Base-by-base conservation (phyloP, 2,888 invertebrate genomes). In the Malacosoma neustria region DNA sequence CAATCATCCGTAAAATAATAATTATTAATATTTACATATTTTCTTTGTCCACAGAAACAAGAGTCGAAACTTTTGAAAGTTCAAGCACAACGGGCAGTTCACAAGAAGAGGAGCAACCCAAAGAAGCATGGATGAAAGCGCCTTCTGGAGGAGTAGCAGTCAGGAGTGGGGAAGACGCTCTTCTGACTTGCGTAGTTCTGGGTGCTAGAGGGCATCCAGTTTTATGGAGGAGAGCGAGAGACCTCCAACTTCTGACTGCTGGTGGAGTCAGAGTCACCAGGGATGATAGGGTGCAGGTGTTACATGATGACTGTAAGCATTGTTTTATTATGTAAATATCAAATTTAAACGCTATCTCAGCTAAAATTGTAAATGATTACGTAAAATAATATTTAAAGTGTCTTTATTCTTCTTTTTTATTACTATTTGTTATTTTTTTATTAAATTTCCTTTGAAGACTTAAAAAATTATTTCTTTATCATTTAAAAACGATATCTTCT, bases 161-260 rank as follows among this genome's bases (percentile, higher is more conserved):
- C 11, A 64, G 67, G 49, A 72, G 68, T 36, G 93, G 93, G 7
- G 93, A 93, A 54, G 93, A 94, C 62, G 94, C 93, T 2, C 79
- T 94, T 30, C 87, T 95, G 34, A 94, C 94, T 7, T 95, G 95
- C 68, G 93, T 94, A 38, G 92, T 94, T 15, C 80, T 90, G 15
- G 89, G 91, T 15, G 88, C 89, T 2, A 91, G 90, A 29, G 89
- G 91, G 14, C 89, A 91, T 56, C 92, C 93, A 0, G 92, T 95
- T 36, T 86, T 93, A 59, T 94, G 93, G 94, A 90, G 91, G 64
- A 88, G 91, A 53, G 91, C 91, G 38, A 87, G 88, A 43, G 87
- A 89, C 45, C 89, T 90, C 29, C 89, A 90, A 55, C 88, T 94
- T 34, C 74, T 95, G 35, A 93, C 94, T 3, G 94, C 93, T 2